These are phyloP conservation scores for Melanotus villosus DNA, from an alignment of 2,888 invertebrate genomes.

Conservation along the genomic window DNA sequence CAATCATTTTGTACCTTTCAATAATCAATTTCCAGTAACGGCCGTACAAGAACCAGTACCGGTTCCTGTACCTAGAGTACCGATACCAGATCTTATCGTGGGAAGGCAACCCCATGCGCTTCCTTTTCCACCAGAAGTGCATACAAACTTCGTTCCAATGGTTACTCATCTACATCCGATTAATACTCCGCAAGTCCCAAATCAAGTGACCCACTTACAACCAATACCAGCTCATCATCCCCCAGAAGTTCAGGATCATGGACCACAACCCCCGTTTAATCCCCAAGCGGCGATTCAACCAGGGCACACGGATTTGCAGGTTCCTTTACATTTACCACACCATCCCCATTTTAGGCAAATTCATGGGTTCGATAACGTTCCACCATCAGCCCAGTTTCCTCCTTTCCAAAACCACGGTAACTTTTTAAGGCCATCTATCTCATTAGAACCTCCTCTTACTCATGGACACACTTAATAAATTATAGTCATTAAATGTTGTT, in stretches of 20 bases:
- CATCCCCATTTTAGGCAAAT: slow-evolving; percentile 56
- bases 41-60: slow-evolving; percentile 43
- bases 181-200: neutral
- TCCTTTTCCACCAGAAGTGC: slow-evolving; percentile 20
- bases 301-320: slow-evolving; percentile 62
- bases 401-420: slow-evolving; percentile 20
- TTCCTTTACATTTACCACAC: slow-evolving; percentile 61
- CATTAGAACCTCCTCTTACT: slow-evolving; percentile 37
- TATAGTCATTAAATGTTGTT: slow-evolving; percentile 20
- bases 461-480: slow-evolving; percentile 16
- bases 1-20: slow-evolving; percentile 18
- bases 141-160: slow-evolving; percentile 15
- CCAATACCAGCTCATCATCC: slow-evolving; percentile 2
- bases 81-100: neutral
- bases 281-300: slow-evolving; percentile 57
- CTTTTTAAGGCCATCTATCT: slow-evolving; percentile 33
- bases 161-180: slow-evolving; percentile 11
- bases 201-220: neutral
- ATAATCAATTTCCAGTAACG: slow-evolving; percentile 3
- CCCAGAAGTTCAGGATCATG: slow-evolving; percentile 10
- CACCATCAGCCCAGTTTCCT: slow-evolving; percentile 13
- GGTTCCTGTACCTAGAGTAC: slow-evolving; percentile 24
- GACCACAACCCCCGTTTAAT: slow-evolving; percentile 27
- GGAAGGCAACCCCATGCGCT: slow-evolving; percentile 23
- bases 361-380: slow-evolving; percentile 4